A percentile compares a stretch with the other conserved stretches of the same genome.
Evolutionary conservation across 2,113 vertebrate genomes (phyloP).

Genomic region (Colius striatus): DNA sequence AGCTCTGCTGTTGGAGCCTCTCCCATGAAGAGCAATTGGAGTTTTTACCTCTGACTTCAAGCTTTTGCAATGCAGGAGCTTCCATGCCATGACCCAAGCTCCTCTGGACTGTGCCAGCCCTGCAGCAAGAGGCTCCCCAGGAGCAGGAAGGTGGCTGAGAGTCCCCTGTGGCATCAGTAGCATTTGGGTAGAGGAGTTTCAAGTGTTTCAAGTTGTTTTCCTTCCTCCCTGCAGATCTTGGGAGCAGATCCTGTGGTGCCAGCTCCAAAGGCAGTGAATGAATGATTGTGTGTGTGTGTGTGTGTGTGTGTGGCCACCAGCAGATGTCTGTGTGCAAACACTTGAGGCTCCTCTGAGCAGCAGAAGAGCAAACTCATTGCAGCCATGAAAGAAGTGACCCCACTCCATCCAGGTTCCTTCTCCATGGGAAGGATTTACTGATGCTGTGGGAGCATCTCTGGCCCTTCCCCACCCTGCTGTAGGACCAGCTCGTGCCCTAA

Average conservation of each 20-base stretch:
- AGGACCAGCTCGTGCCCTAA: background rate
- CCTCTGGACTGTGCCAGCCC: background rate
- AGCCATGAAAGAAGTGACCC: background rate
- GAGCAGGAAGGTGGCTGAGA: background rate
- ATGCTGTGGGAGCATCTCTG: background rate
- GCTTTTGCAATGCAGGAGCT: background rate
- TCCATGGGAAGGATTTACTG: background rate
- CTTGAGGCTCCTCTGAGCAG: background rate
- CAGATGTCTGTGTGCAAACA: accelerated
- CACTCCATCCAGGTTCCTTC: background rate
- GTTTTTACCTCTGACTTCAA: background rate
- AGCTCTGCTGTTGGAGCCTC: background rate
- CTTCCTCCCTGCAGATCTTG: background rate
- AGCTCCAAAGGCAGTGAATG: background rate
- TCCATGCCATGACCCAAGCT: background rate
- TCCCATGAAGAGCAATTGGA: background rate
- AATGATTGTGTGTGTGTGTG: background rate
- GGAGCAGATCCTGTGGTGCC: background rate
- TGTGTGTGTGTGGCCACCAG: background rate
- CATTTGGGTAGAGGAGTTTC: background rate
- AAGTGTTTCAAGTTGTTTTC: background rate
- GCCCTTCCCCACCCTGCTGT: background rate
- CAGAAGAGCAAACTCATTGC: background rate
- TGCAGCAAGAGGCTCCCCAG: background rate
- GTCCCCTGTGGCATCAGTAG: background rate